A percentile compares a stretch with the other conserved stretches of the same genome.
These are phyloP conservation scores for Drosophila arizonae DNA, from an alignment of 1,140 invertebrate species.

Conservation along the genomic window DNA sequence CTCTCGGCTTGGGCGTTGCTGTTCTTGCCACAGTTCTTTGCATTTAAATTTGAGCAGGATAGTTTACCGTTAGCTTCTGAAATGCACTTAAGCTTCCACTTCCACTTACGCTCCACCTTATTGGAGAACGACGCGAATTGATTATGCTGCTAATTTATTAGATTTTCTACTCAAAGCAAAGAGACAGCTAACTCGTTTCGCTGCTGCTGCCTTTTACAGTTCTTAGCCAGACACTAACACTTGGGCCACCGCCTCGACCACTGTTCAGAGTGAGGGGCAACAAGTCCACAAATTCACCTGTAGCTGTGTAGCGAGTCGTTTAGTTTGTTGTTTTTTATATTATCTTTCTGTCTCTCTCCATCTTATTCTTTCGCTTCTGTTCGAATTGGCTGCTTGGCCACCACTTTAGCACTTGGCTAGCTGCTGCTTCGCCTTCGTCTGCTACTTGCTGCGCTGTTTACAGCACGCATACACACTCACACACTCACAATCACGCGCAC, in stretches of 20 bases:
- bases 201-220: slow-evolving; percentile 53
- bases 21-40: slow-evolving; percentile 16
- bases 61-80: slow-evolving; percentile 54
- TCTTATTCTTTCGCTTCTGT: slow-evolving; percentile 34
- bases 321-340: slow-evolving; percentile 37
- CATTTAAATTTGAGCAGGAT: slow-evolving; percentile 24
- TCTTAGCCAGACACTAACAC: slow-evolving; percentile 46
- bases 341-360: slow-evolving; percentile 23
- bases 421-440: slow-evolving; percentile 42
- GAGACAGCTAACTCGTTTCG: slow-evolving; percentile 50
- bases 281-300: slow-evolving; percentile 52
- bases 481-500: slow-evolving; percentile 32
- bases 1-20: slow-evolving; percentile 33
- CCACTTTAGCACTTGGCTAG: slow-evolving; percentile 63
- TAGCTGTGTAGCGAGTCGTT: slow-evolving; percentile 50
- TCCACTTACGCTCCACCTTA: background rate
- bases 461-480: slow-evolving; percentile 51
- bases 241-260: slow-evolving; percentile 35
- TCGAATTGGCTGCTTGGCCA: slow-evolving; percentile 57
- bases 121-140: slow-evolving; percentile 61
- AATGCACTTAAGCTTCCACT: slow-evolving; percentile 21
- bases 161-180: slow-evolving; percentile 51
- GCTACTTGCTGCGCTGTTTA: slow-evolving; percentile 64
- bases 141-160: slow-evolving; percentile 77
- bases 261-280: slow-evolving; percentile 20